These are phyloP conservation scores for Vanessa atalanta DNA, from an alignment of 1,140 invertebrate genomes.

Conservation along the genomic window DNA sequence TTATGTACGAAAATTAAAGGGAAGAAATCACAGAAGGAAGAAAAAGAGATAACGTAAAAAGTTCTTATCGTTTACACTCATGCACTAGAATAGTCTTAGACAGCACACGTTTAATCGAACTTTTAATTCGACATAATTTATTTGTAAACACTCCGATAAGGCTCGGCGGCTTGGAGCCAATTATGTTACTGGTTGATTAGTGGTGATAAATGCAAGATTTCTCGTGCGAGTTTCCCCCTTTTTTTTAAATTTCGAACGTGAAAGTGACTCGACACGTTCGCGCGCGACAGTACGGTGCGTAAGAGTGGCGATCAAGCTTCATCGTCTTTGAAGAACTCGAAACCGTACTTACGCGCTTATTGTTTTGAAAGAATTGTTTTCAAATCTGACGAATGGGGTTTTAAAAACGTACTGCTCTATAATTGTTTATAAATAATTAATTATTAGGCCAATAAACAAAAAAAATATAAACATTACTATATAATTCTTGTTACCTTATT, in stretches of 20 bases:
- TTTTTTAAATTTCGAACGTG: conserved; percentile 67
- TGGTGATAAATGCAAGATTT: conserved; percentile 60
- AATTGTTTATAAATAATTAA: not conserved
- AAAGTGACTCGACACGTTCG: conserved; percentile 70
- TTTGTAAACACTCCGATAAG: conserved; percentile 65
- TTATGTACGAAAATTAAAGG: conserved; percentile 34
- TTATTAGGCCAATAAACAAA: too few relatives aligned
- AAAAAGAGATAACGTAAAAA: conserved; percentile 50
- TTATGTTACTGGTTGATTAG: conserved; percentile 55
- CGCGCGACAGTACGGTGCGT: conserved; percentile 54
- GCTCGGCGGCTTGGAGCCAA: conserved; percentile 41
- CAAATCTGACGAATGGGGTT: not conserved
- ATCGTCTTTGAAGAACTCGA: conserved; percentile 16
- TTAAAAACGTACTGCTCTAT: too few relatives aligned
- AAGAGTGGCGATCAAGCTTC: conserved; percentile 47
- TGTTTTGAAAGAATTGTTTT: conserved; percentile 12
- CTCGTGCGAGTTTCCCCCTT: conserved; percentile 59
- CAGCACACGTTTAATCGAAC: conserved; percentile 30
- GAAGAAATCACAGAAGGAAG: conserved; percentile 10
- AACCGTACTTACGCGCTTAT: conserved; percentile 11
- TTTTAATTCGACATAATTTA: conserved; percentile 60
- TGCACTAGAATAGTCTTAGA: conserved; percentile 34
- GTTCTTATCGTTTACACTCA: conserved; percentile 39
- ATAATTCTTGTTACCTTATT: too few relatives aligned
- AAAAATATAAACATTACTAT: too few relatives aligned